phyloP scores from a whole-genome alignment of 1,140 invertebrate genomes.

The Nymphalis io region DNA sequence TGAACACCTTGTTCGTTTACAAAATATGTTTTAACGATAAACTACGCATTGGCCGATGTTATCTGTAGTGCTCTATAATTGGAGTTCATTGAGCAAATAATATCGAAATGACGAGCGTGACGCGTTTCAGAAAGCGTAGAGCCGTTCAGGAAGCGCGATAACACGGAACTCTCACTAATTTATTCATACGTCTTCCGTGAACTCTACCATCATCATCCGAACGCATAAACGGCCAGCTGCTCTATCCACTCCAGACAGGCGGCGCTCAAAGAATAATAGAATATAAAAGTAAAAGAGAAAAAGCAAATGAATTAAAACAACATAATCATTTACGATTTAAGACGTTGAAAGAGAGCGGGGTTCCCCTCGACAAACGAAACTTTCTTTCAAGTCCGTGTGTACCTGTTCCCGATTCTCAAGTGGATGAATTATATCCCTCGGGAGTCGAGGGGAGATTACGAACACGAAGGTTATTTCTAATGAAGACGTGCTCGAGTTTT shows the following conservation, averaged over 20 bases:
- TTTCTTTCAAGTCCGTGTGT: constrained; percentile 76
- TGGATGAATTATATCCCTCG: constrained; percentile 76
- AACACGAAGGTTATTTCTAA: constrained; percentile 65
- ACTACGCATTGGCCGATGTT: constrained; percentile 35
- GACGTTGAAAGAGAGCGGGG: constrained; percentile 61
- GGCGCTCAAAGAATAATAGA: constrained; percentile 69
- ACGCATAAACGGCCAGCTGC: constrained; percentile 50
- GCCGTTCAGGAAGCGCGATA: constrained; percentile 15
- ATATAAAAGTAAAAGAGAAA: constrained; percentile 65
- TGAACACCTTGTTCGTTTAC: constrained; percentile 28
- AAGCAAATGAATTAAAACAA: constrained; percentile 80
- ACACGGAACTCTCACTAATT: constrained; percentile 26
- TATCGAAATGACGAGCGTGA: constrained; percentile 28
- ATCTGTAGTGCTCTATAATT: constrained; percentile 33
- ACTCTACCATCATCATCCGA: constrained; percentile 14
- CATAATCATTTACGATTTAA: constrained; percentile 78
- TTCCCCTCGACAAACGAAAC: constrained; percentile 73
- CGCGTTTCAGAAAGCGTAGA: constrained; percentile 18
- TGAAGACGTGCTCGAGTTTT: constrained; percentile 71
- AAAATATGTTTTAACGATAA: constrained; percentile 31
- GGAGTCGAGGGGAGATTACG: constrained; percentile 63
- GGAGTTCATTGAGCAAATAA: constrained; percentile 38
- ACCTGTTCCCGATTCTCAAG: constrained; percentile 74
- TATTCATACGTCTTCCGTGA: constrained; percentile 18
- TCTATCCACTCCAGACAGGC: constrained; percentile 71